phyloP scores from a whole-genome alignment of 2,888 invertebrate genomes.

The Sinohyriopsis cumingii region DNA sequence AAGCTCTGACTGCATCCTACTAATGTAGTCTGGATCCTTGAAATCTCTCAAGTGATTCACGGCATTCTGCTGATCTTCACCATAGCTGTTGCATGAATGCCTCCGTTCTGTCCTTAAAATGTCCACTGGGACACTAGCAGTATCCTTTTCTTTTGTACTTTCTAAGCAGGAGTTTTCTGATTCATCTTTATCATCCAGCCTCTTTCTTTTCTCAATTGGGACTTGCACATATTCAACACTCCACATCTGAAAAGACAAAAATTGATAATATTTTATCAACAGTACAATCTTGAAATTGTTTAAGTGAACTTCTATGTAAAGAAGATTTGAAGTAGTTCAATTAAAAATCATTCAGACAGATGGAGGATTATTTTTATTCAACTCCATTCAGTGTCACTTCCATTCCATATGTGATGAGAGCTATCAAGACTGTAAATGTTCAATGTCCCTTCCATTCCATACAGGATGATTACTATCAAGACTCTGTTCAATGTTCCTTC shows the following conservation, averaged over 20 bases:
- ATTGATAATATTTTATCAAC: too few relatives aligned
- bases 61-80: conserved; percentile 53
- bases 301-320: background rate
- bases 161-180: background rate
- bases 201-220: conserved; percentile 75
- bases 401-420: too few relatives aligned
- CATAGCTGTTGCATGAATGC: conserved; percentile 52
- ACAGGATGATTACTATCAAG: too few relatives aligned
- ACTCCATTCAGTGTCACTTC: too few relatives aligned
- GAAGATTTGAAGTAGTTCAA: background rate
- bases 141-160: conserved; percentile 7
- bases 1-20: conserved; percentile 57
- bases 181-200: conserved; percentile 16
- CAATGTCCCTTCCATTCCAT: too few relatives aligned
- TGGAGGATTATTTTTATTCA: too few relatives aligned
- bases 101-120: conserved; percentile 18
- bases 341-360: background rate
- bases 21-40: conserved; percentile 64
- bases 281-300: too few relatives aligned
- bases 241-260: conserved; percentile 85
- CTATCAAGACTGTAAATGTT: too few relatives aligned
- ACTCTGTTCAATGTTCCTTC: too few relatives aligned
- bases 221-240: conserved; percentile 94
- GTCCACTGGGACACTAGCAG: conserved; percentile 22
- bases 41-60: conserved; percentile 61